Evolutionary conservation across 2,113 vertebrate species (phyloP), one percentile per base, ranked within the genome.

Genomic region (Scopus umbretta): DNA sequence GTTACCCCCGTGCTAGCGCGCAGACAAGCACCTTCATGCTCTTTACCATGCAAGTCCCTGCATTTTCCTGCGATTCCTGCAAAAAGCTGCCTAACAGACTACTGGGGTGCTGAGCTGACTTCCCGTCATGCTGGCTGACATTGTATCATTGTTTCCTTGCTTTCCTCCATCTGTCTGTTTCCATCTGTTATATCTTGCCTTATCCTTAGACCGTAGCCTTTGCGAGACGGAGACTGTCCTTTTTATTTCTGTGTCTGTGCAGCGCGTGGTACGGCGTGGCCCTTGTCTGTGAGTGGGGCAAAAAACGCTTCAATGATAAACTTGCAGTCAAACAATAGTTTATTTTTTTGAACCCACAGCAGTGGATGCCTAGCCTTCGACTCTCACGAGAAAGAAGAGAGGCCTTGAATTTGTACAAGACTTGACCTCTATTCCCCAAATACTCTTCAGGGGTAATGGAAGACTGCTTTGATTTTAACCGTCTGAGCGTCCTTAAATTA

Each of bases 131-230:
- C 92, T 71, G 92, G 55, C 92, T 71, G 92, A 49, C 96, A 49
- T 83, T 88, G 92, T n/a, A 90, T 92, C 92, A 62, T 40, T 79
- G 92, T 78, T 90, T 85, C 78, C 80, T 53, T 40, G 80, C 92
- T 87, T 17, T 65, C 75, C 91, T 95, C 96, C 96, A 96, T 97
- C 95, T 96, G 95, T 85, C 65, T 88, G 14, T 42, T 72, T 65
- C 94, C 96, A 96, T 96, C 96, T 97, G 96, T 91, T 96, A 3
- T 23, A 29, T 27, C 81, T 71, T 66, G 79, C 92, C 52, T 68
- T 59, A 47, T 56, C 82, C 88, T 45, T 36, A 7, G 55, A n/a
- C 78, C 27, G 3, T 18, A 74, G 73, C 78, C 85, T 72, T 22
- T 36, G 47, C 9, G 16, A 66, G 36, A 26, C 90, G 20, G 52